Evolutionary conservation across 1,140 invertebrate genomes (phyloP).

Genomic region (Laupala kohalensis): DNA sequence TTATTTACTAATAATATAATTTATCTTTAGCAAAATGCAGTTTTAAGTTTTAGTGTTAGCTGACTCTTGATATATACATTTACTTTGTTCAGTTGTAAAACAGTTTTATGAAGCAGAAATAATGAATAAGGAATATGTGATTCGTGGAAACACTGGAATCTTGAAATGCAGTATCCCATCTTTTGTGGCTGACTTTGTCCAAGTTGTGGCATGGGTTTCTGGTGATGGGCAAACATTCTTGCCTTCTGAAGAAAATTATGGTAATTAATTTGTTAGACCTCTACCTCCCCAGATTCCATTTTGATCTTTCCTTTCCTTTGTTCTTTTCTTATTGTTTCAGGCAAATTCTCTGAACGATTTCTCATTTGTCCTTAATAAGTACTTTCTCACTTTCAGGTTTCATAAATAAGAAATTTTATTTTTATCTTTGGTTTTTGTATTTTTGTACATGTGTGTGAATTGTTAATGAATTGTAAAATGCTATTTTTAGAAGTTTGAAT

Average conservation of each 20-base stretch:
- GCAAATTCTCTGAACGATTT: not conserved
- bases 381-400: no score
- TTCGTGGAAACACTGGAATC: constrained; percentile 62
- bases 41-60: not conserved
- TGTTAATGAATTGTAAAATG: no score
- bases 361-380: no score
- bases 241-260: constrained; percentile 15
- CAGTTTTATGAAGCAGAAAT: constrained; percentile 70
- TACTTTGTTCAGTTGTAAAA: constrained; percentile 51
- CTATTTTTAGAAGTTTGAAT: no score
- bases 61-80: not conserved
- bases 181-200: constrained; percentile 68
- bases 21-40: not conserved
- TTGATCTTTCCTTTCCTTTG: constrained; percentile 15
- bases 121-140: constrained; percentile 58
- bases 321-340: no score
- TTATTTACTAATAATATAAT: not conserved
- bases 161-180: constrained; percentile 67
- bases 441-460: no score
- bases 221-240: constrained; percentile 32
- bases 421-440: no score
- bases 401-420: no score
- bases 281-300: constrained; percentile 23
- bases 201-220: constrained; percentile 61
- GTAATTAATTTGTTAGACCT: constrained; percentile 9